Percentiles rank a stretch among this genome's conserved stretches.
phyloP scores from a whole-genome alignment of 2,113 vertebrate genomes.

The Centropristis striata region DNA sequence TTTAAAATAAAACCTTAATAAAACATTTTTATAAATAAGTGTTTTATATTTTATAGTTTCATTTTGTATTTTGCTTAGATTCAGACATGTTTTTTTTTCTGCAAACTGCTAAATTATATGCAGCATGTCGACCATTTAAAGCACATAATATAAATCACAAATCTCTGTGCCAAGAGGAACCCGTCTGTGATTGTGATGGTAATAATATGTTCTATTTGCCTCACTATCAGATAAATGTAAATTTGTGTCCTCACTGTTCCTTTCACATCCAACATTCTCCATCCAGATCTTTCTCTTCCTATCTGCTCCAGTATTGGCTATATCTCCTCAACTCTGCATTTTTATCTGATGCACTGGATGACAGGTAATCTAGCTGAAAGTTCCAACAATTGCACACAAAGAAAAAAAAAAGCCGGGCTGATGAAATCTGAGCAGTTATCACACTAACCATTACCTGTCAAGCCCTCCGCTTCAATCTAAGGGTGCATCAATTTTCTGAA shows the following conservation, averaged over 20 bases:
- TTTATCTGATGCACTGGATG: slow-evolving; percentile 98
- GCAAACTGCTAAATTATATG: slow-evolving; percentile 42
- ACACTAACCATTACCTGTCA: slow-evolving; percentile 99
- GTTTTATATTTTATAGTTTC: neutral
- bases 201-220: slow-evolving; percentile 73
- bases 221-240: slow-evolving; percentile 72
- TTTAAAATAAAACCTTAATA: neutral
- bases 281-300: slow-evolving; percentile 71
- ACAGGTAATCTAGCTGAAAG: slow-evolving; percentile 99
- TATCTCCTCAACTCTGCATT: slow-evolving; percentile 93
- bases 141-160: slow-evolving; percentile 61
- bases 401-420: slow-evolving; percentile 87
- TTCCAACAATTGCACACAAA: slow-evolving; percentile 97
- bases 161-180: slow-evolving; percentile 57
- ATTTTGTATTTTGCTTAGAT: slow-evolving; percentile 16
- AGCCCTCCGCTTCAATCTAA: slow-evolving; percentile 99
- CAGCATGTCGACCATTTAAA: slow-evolving; percentile 52
- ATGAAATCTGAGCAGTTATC: slow-evolving; percentile 99
- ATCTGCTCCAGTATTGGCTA: slow-evolving; percentile 87
- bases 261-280: slow-evolving; percentile 60
- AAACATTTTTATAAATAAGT: neutral
- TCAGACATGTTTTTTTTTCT: neutral
- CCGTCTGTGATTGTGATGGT: slow-evolving; percentile 59
- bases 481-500: slow-evolving; percentile 99
- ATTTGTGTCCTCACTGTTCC: slow-evolving; percentile 68